phyloP scores from a whole-genome alignment of 2,113 vertebrate species.

The Sclerurus mexicanus region DNA sequence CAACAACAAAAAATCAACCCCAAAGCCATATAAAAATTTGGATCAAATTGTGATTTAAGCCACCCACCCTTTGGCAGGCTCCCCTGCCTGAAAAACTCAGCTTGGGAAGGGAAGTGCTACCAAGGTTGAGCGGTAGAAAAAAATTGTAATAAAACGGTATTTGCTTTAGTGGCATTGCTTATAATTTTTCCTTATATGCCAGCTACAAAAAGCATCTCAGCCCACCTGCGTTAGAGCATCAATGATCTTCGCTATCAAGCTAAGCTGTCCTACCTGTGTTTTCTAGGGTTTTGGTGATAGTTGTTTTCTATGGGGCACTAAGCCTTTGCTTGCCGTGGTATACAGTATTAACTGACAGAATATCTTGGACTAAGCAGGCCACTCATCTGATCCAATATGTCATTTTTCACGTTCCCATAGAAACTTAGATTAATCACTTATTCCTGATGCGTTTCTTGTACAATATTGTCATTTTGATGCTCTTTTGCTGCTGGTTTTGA shows the following conservation, averaged over 20 bases:
- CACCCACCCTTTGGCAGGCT: slow-evolving; percentile 32
- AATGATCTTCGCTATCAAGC: not conserved
- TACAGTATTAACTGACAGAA: not conserved
- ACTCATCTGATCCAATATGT: slow-evolving; percentile 51
- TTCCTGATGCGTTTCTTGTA: slow-evolving; percentile 58
- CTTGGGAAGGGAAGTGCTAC: slow-evolving; percentile 3
- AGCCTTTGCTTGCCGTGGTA: not conserved
- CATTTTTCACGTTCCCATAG: slow-evolving; percentile 63
- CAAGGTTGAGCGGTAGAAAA: not conserved
- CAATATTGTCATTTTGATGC: slow-evolving; percentile 66
- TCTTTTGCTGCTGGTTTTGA: slow-evolving; percentile 67
- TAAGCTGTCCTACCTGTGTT: not conserved
- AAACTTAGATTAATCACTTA: slow-evolving; percentile 65
- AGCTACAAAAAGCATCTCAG: not conserved
- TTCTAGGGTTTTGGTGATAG: not conserved
- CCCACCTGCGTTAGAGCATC: not conserved
- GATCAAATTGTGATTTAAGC: slow-evolving; percentile 18
- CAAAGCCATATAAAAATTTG: not conserved
- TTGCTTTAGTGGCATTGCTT: not conserved
- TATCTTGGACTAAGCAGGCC: slow-evolving; percentile 45
- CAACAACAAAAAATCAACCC: not conserved
- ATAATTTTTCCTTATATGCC: not conserved
- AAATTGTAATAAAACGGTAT: not conserved
- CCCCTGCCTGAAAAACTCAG: slow-evolving; percentile 14
- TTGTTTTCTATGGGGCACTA: not conserved